Percentiles rank a stretch among this genome's conserved stretches.
Evolutionary conservation across 2,888 invertebrate genomes (phyloP).

Genomic region (Pachycephus smyrnensis): DNA sequence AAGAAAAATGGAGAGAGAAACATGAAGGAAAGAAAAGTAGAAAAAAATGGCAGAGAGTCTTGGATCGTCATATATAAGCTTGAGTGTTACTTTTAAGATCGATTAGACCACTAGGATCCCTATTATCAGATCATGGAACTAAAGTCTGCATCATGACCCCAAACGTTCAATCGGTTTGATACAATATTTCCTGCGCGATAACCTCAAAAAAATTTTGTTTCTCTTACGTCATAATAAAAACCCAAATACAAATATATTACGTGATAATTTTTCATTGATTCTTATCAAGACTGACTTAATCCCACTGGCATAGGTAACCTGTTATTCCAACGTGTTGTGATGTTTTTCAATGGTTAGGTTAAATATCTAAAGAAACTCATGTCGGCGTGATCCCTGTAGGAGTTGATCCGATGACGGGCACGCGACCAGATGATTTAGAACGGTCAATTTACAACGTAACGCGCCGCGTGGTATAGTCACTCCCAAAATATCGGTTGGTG

Average conservation of each 20-base stretch:
- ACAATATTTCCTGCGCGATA: neutral
- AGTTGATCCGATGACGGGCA: neutral
- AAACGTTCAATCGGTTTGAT: neutral
- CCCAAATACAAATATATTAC: neutral
- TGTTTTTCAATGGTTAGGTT: neutral
- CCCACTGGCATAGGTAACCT: neutral
- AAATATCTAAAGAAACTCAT: neutral
- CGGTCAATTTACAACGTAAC: constrained; percentile 31
- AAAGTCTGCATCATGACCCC: neutral
- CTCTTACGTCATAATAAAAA: rapidly evolving
- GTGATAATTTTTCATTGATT: neutral
- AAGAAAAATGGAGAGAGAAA: neutral
- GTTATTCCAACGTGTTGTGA: neutral
- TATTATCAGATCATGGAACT: neutral
- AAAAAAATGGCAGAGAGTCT: neutral
- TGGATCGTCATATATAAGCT: neutral
- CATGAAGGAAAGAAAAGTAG: neutral
- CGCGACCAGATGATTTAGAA: constrained; percentile 27
- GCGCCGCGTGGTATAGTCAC: neutral
- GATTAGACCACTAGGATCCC: neutral
- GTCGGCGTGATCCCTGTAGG: neutral
- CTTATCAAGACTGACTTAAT: neutral
- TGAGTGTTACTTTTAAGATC: neutral
- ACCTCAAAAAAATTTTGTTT: neutral
- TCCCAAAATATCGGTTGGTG: constrained; percentile 3